Base-by-base conservation (phyloP, 1,140 invertebrate species). In the Halictus rubicundus region DNA sequence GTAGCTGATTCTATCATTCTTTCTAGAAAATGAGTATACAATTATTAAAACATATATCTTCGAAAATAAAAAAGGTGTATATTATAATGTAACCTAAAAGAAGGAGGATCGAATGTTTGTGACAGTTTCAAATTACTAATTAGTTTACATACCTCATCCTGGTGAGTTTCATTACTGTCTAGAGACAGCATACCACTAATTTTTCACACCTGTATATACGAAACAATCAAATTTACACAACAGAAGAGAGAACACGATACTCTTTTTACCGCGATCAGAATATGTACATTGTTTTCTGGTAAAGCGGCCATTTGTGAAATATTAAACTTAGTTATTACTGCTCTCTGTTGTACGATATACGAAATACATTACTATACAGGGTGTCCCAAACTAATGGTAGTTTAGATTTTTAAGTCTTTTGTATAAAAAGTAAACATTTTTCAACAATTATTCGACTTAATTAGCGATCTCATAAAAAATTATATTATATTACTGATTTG, bases 121-220 rank as follows among this genome's bases (percentile, higher is more conserved):
- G 46, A 61, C 5, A 46, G 10, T 9, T 27, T 25, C 4, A 39
- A 32, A 49, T 65, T 16, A 6, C n/a, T 57, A 57, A 9, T 61
- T 5, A 6, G n/a, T 21, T 7, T 5, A 75, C 84, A 78, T 75
- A 90, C 90, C 85, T 90, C 84, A 25, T 90, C 86, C 32, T 88
- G 85, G 19, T 87, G 69, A 63, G 75, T 68, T 57, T 80, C 83
- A 68, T 84, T 88, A 42, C 78, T 81, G 52, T 90, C 86, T 68
- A 87, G 49, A 14, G 87, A 90, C 75, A 90, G 64, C 90, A 91
- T 91, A 63, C 64, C 78, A 81, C 46, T 52, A 78, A 85, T 87
- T 86, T 89, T 68, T n/a, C 2, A 19, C 19, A 23, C 19, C 49
- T 69, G 32, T 70, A 46, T 46, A 10, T n/a, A 37, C 23, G 0